Conservation (phyloP, 2,113 vertebrate species). For the Todiramphus saurophagus region DNA sequence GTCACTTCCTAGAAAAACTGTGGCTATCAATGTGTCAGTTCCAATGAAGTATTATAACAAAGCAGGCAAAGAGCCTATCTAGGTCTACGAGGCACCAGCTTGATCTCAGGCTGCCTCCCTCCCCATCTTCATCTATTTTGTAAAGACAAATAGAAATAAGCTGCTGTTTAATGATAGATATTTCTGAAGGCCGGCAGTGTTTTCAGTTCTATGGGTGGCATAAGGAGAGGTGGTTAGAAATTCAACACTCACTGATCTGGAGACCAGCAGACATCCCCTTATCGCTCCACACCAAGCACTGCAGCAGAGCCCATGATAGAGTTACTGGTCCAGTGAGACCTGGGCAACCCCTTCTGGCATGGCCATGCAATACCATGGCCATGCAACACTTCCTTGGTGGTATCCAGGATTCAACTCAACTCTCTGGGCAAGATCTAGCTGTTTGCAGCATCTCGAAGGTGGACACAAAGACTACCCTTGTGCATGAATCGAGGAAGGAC, state of each 20-base stretch:
- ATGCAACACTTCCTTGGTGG: accelerated
- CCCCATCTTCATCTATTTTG: background rate
- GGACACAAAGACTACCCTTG: background rate
- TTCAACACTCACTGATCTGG: background rate
- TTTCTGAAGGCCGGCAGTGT: background rate
- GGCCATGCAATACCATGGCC: accelerated
- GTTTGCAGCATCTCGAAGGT: background rate
- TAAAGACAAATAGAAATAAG: slow-evolving; percentile 39
- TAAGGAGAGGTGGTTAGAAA: background rate
- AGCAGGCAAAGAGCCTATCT: slow-evolving; percentile 72
- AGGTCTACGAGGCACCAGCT: slow-evolving; percentile 3
- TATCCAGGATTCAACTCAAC: background rate
- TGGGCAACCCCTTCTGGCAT: background rate
- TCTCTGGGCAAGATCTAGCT: too few species aligned
- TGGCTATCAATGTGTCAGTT: slow-evolving; percentile 85
- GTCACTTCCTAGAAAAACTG: slow-evolving; percentile 88
- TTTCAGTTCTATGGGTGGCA: background rate
- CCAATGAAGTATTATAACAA: slow-evolving; percentile 84
- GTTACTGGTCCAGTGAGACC: background rate
- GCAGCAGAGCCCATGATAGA: accelerated
- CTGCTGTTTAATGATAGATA: background rate
- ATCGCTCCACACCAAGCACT: background rate
- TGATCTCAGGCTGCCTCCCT: background rate
- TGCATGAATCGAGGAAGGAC: accelerated
- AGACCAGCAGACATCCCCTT: background rate